A percentile compares a stretch with the other conserved stretches of the same genome.
phyloP scores from a whole-genome alignment of 2,888 invertebrate genomes.

The Ichneumoninae sp. region DNA sequence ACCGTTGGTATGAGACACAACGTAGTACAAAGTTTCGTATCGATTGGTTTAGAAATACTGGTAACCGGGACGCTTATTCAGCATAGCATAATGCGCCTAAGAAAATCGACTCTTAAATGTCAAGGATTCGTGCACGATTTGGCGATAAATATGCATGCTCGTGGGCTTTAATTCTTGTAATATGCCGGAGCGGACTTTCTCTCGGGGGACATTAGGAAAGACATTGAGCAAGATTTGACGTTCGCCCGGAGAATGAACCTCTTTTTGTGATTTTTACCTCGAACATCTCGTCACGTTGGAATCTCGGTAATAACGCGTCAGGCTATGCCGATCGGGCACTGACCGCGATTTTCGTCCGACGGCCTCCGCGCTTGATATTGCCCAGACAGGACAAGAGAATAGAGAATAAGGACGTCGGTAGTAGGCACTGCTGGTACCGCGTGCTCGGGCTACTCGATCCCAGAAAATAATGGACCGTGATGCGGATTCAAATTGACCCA shows the following conservation, averaged over 20 bases:
- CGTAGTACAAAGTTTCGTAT: background rate
- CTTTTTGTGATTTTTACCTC: background rate
- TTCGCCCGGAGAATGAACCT: background rate
- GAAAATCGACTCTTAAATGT: conserved; percentile 18
- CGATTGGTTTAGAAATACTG: background rate
- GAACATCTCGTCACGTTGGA: background rate
- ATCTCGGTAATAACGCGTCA: background rate
- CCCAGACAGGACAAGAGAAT: background rate
- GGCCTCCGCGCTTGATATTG: background rate
- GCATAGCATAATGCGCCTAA: background rate
- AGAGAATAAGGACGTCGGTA: conserved; percentile 1
- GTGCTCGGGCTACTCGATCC: conserved; percentile 36
- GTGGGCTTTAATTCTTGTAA: background rate
- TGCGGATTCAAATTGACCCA: conserved; percentile 68
- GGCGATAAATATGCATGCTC: background rate
- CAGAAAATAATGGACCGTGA: conserved; percentile 68
- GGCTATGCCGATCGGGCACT: background rate
- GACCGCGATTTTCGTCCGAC: background rate
- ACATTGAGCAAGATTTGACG: background rate
- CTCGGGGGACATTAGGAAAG: background rate
- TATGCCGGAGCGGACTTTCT: conserved; percentile 18
- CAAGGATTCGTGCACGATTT: conserved; percentile 28
- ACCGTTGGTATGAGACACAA: background rate
- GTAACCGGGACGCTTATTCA: background rate
- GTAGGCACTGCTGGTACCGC: background rate